Evolutionary conservation across 2,888 invertebrate species (phyloP).

Genomic region (Conops quadrifasciatus): DNA sequence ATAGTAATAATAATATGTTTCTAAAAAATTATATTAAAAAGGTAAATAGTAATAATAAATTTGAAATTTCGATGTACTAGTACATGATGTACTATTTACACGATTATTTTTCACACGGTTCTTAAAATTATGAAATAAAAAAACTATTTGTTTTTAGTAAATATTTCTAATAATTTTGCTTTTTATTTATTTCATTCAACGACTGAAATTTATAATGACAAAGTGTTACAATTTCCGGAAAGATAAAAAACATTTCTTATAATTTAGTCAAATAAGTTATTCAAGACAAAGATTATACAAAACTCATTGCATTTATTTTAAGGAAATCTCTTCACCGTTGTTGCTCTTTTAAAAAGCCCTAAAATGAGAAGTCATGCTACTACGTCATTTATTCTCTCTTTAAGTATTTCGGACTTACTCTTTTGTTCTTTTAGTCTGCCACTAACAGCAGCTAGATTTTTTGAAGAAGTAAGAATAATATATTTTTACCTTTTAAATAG

Average conservation of each 20-base stretch:
- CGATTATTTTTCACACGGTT: background rate
- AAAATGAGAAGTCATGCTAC: slow-evolving; percentile 85
- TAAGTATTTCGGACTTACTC: slow-evolving; percentile 85
- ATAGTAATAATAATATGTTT: slow-evolving; percentile 19
- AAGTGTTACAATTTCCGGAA: background rate
- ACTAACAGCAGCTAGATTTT: slow-evolving; percentile 82
- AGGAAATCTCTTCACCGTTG: slow-evolving; percentile 85
- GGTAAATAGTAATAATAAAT: background rate
- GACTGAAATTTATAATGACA: background rate
- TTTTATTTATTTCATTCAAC: background rate
- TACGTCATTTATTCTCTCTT: slow-evolving; percentile 86
- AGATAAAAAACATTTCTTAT: background rate
- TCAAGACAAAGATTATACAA: background rate
- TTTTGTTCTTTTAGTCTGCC: slow-evolving; percentile 87
- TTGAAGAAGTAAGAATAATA: slow-evolving; percentile 69
- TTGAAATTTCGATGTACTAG: background rate
- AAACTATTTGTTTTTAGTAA: background rate
- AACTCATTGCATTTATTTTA: slow-evolving; percentile 44
- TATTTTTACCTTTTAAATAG: background rate
- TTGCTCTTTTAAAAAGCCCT: slow-evolving; percentile 80
- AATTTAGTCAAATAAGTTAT: background rate
- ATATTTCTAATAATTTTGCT: background rate
- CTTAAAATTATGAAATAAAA: background rate
- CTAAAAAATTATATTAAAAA: background rate
- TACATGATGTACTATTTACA: background rate